Base-by-base conservation (phyloP, 1,140 invertebrate genomes). In the Xylocopa sonorina region DNA sequence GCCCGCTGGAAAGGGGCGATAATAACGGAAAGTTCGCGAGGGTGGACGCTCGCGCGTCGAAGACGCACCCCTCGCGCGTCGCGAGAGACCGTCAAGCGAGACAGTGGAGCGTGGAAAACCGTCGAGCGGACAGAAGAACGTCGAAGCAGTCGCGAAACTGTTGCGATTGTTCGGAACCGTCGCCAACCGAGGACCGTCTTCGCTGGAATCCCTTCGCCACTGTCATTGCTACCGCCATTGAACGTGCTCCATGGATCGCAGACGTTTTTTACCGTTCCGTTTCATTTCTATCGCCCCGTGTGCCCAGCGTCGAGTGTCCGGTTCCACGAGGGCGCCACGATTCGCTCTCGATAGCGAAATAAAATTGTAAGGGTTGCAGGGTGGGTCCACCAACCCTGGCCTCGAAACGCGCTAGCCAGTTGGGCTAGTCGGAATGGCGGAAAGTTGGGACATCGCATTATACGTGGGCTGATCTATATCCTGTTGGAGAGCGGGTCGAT, bases 111-210 rank as follows among this genome's bases (percentile, higher is more conserved):
- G 87, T 87, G 81, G 87, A 88, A 87, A 87, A 90, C 82, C 82
- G 78, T 83, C 66, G 83, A 84, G 81, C 81, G 79, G 85, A 86
- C 85, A 82, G 79, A 88, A 88, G 87, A 88, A 87, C 83, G 84
- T n/a, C 83, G 86, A 87, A 88, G 89, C 87, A 89, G 88, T 89
- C 80, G 88, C 80, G 83, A 85, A 90, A 90, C 89, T 90, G 84
- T 57, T 84, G 78, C 87, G 83, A 88, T 90, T 90, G 83, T 91
- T 89, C 80, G 78, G 77, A 84, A 85, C 78, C 87, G 84, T 80
- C 80, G 81, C 64, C 58, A 62, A 32, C 73, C 58, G 27, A 12
- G 18, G 50, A 60, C 38, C 18, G 66, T 16, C 60, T 60, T 21
- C 34, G 29, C 34, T 66, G 27, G 53, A n/a, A 7, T 43, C 18